Percentiles rank a stretch among this genome's conserved stretches.
These are phyloP conservation scores for Propsilocerus akamusi DNA, from an alignment of 1,140 invertebrate species.

Conservation along the genomic window DNA sequence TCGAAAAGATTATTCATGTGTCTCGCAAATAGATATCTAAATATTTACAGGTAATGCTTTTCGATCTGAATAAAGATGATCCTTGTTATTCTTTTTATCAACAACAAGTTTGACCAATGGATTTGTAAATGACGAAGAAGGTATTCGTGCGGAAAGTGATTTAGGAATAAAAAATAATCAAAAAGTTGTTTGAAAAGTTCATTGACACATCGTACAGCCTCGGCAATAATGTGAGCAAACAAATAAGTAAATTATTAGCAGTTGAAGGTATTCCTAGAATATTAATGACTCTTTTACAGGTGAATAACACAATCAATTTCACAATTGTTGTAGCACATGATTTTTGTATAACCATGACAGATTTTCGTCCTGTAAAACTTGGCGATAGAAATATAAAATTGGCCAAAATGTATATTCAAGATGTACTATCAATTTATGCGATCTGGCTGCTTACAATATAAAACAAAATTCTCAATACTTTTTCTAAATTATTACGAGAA, in stretches of 20 bases:
- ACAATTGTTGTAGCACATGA: constrained; percentile 21
- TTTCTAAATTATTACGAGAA: constrained; percentile 31
- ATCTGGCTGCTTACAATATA: constrained; percentile 26
- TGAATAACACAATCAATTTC: constrained; percentile 27
- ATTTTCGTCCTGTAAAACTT: constrained; percentile 24
- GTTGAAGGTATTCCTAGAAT: not conserved
- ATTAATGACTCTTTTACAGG: constrained; percentile 11
- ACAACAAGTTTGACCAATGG: constrained; percentile 20
- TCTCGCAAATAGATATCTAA: constrained; percentile 50
- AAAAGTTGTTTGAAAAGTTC: constrained; percentile 25
- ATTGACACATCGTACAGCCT: constrained; percentile 13
- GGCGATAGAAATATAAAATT: constrained; percentile 31
- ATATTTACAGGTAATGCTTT: constrained; percentile 42
- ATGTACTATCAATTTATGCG: constrained; percentile 31
- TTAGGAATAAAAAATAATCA: constrained; percentile 30
- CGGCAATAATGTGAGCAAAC: not conserved
- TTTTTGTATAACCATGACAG: constrained; percentile 20
- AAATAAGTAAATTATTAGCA: not conserved
- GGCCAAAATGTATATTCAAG: constrained; percentile 29
- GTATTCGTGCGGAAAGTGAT: not conserved
- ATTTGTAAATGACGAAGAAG: constrained; percentile 20
- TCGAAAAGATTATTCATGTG: constrained; percentile 27
- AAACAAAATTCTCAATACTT: constrained; percentile 33
- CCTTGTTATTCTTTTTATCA: constrained; percentile 30
- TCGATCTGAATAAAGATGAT: constrained; percentile 25